phyloP scores from a whole-genome alignment of 2,113 vertebrate genomes.

The Heterochromis multidens region DNA sequence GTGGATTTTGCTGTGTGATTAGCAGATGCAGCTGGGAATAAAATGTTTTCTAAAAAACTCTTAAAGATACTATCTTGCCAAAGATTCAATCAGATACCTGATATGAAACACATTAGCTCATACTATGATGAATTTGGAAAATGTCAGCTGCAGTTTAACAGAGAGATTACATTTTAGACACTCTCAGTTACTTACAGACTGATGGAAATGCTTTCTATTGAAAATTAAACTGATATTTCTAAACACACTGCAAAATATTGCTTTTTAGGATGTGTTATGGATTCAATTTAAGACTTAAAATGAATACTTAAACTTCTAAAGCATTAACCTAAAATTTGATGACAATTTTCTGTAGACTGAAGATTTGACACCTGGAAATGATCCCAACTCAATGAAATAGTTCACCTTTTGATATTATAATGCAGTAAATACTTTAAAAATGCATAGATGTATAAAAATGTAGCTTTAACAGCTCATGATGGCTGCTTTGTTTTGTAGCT shows the following conservation, averaged over 20 bases:
- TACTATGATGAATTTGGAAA: background rate
- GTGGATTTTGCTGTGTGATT: constrained; percentile 29
- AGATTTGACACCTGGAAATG: no score
- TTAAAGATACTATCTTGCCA: constrained; percentile 14
- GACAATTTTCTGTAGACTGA: no score
- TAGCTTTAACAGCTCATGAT: background rate
- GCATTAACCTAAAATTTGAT: no score
- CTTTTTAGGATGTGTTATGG: background rate
- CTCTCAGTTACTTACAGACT: background rate
- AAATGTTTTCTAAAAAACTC: constrained; percentile 6
- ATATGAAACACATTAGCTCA: constrained; percentile 36
- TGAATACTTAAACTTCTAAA: background rate
- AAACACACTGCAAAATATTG: background rate
- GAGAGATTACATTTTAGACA: background rate
- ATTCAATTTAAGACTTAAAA: background rate
- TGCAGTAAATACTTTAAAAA: background rate
- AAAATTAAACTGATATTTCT: background rate
- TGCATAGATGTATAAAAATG: background rate
- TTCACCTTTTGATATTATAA: no score
- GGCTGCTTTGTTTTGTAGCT: background rate
- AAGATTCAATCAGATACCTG: constrained; percentile 19
- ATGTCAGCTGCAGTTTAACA: background rate
- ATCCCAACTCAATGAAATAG: no score
- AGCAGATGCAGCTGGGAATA: constrained; percentile 10
- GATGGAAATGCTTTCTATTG: background rate